phyloP scores from a whole-genome alignment of 2,888 invertebrate species.

The Galerucella nymphaeae region DNA sequence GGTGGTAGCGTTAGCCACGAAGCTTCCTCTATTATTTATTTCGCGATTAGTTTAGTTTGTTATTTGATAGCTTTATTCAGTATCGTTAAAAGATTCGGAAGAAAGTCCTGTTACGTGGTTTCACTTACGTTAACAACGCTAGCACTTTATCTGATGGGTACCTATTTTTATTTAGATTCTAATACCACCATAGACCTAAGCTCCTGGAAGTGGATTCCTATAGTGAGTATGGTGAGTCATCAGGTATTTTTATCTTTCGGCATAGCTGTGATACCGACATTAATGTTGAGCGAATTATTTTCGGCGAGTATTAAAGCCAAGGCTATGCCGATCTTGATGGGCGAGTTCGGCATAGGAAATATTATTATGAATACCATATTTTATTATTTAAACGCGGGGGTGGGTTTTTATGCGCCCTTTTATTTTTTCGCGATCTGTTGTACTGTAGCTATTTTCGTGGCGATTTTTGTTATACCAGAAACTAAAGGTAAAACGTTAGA shows the following conservation, averaged over 20 bases:
- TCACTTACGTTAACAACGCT: slow-evolving; percentile 51
- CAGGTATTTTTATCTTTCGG: slow-evolving; percentile 46
- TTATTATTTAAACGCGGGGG: slow-evolving; percentile 51
- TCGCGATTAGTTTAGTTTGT: slow-evolving; percentile 44
- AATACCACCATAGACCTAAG: slow-evolving; percentile 43
- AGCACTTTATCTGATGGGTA: slow-evolving; percentile 48
- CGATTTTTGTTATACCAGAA: slow-evolving; percentile 56
- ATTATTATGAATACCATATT: slow-evolving; percentile 53
- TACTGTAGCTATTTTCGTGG: slow-evolving; percentile 49
- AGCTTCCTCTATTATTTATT: slow-evolving; percentile 54
- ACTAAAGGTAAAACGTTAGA: slow-evolving; percentile 59
- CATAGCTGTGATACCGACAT: slow-evolving; percentile 53
- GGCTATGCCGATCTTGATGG: slow-evolving; percentile 46
- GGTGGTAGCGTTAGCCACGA: slow-evolving; percentile 56
- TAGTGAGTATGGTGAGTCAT: slow-evolving; percentile 51
- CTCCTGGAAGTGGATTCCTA: slow-evolving; percentile 53
- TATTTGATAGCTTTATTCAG: slow-evolving; percentile 47
- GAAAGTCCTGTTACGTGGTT: slow-evolving; percentile 52
- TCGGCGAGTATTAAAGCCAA: slow-evolving; percentile 57
- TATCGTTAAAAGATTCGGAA: slow-evolving; percentile 54
- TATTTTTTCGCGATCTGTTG: slow-evolving; percentile 51
- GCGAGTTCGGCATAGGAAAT: slow-evolving; percentile 46
- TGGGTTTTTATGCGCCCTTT: slow-evolving; percentile 55
- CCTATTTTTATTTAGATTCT: slow-evolving; percentile 53
- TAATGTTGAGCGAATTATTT: slow-evolving; percentile 57